These are phyloP conservation scores for Cataglyphis albicans DNA, from an alignment of 2,888 invertebrate species.

Conservation along the genomic window DNA sequence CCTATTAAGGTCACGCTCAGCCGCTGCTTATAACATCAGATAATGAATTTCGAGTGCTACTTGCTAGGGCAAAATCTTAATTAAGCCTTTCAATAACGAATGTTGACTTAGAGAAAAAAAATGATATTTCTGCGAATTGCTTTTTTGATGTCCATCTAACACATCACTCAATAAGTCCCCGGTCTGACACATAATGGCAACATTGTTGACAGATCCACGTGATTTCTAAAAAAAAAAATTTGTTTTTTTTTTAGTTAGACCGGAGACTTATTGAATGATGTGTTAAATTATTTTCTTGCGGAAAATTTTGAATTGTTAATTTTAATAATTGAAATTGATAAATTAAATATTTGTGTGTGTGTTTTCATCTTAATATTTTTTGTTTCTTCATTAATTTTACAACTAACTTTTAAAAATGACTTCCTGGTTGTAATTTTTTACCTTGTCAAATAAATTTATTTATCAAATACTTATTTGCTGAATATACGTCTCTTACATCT, in stretches of 20 bases:
- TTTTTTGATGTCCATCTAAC: no score
- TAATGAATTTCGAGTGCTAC: neutral
- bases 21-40: neutral
- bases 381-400: neutral
- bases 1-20: conserved; percentile 17
- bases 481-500: neutral
- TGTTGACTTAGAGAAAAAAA: neutral
- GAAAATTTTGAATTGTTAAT: neutral
- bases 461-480: neutral
- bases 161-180: no score
- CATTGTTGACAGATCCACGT: no score
- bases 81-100: neutral
- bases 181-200: no score
- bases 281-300: neutral
- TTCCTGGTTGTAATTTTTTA: neutral
- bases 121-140: neutral
- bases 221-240: no score
- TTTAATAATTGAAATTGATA: neutral
- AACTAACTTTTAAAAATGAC: neutral
- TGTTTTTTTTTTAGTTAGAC: no score
- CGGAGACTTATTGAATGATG: no score
- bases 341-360: neutral
- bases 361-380: neutral
- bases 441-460: neutral
- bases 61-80: conserved; percentile 5